Percentiles rank a stretch among this genome's conserved stretches.
phyloP scores from a whole-genome alignment of 1,140 invertebrate genomes.

The Zeugodacus cucurbitae region DNA sequence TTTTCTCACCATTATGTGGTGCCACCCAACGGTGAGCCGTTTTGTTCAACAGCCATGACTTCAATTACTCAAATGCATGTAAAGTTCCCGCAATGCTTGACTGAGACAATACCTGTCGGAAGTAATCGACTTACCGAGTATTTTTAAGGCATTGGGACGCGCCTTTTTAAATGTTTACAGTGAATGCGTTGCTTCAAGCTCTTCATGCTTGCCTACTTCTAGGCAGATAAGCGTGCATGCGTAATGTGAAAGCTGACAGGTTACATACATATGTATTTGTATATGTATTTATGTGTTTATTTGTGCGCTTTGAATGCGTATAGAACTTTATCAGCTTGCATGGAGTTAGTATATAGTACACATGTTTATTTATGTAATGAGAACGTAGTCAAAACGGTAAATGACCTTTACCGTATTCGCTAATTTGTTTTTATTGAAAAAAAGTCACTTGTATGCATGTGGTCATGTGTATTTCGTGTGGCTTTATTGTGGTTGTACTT shows the following conservation, averaged over 20 bases:
- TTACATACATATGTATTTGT: background rate
- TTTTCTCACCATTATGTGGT: too few species aligned
- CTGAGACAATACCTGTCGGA: background rate
- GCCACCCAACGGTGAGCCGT: too few species aligned
- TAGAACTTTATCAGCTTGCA: background rate
- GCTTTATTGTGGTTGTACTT: background rate
- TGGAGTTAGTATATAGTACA: background rate
- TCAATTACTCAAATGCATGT: background rate
- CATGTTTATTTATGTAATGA: slow-evolving; percentile 30
- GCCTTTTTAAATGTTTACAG: background rate
- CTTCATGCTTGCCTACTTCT: slow-evolving; percentile 33
- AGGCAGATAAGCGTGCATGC: slow-evolving; percentile 7
- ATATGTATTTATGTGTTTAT: background rate
- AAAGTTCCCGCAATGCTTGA: background rate
- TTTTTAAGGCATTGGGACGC: slow-evolving; percentile 9
- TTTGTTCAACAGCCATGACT: background rate
- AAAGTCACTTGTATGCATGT: background rate
- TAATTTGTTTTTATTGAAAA: background rate
- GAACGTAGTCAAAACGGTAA: slow-evolving; percentile 38
- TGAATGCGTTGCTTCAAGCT: background rate
- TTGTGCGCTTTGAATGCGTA: background rate
- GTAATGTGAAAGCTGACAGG: background rate
- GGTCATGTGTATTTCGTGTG: background rate
- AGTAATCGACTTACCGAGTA: background rate
- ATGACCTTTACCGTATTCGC: slow-evolving; percentile 34